Base-by-base conservation (phyloP, 1,140 invertebrate species). In the Pararge aegeria region DNA sequence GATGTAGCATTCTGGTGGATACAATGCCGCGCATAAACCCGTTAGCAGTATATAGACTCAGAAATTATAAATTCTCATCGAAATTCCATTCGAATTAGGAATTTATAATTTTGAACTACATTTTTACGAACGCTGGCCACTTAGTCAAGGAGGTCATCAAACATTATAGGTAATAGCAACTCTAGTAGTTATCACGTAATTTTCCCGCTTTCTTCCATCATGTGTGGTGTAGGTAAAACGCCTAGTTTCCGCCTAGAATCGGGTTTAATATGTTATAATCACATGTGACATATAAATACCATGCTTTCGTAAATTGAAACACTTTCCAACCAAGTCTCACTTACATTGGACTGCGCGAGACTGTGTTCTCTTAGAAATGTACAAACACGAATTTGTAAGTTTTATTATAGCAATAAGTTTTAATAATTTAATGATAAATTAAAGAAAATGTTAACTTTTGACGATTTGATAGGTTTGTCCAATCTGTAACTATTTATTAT, bases 271-370 rank as follows among this genome's bases (percentile, higher is more conserved):
- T 42, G 38, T 18, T 42, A 10, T 16, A 16, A 42, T 61, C 68
- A 70, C 63, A 71, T 66, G 61, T 78, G 5, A 42, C 67, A 69
- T 84, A 86, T 86, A 86, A 82, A 83, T 86, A 81, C 73, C 61
- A 64, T 66, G 57, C 64, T 66, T 73, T 64, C 64, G 55, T 61
- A 44, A 20, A 27, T 54, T 24, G 46, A 19, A 51, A 30, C 76
- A 80, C 79, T 80, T 70, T 72, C 74, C 58, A 69, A 58, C 57
- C 42, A 63, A 52, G 40, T 55, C 49, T 65, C 55, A 48, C 44
- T 37, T 50, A 38, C 51, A 40, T 49, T 53, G 21, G 51, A 52
- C 30, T 61, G 46, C 29, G 40, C 7, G 24, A 7, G 15, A 53
- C n/a, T 51, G n/a, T n/a, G n/a, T n/a, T 24, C 29, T 55, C 37